These are phyloP conservation scores for Halcyon senegalensis DNA, from an alignment of 2,113 vertebrate genomes.

Conservation along the genomic window DNA sequence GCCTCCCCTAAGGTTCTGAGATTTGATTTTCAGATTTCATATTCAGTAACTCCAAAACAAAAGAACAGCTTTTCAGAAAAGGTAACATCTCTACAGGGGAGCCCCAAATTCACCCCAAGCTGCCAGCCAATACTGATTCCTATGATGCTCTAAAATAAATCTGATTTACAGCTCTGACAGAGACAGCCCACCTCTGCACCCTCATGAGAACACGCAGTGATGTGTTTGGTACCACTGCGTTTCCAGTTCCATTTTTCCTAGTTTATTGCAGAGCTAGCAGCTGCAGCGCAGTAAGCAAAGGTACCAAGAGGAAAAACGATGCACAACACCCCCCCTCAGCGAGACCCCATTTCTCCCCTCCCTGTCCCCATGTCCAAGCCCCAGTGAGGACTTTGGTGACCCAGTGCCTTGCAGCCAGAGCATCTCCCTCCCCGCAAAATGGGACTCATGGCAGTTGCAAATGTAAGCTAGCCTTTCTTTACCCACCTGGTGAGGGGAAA, in stretches of 20 bases:
- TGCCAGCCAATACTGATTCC: rapidly evolving
- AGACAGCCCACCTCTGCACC: too few relatives aligned
- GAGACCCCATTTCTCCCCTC: too few relatives aligned
- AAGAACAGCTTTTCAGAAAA: background rate
- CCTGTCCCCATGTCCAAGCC: background rate
- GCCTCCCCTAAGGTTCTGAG: background rate
- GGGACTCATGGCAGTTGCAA: too few relatives aligned
- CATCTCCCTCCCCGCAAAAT: background rate
- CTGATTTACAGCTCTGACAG: background rate
- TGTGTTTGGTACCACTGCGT: too few relatives aligned
- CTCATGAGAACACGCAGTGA: rapidly evolving
- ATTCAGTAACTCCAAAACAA: background rate
- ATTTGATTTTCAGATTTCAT: background rate
- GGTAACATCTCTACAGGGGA: background rate
- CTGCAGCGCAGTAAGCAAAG: background rate
- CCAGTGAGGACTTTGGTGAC: background rate
- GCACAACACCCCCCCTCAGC: rapidly evolving
- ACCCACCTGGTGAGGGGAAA: background rate
- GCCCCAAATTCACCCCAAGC: too few relatives aligned
- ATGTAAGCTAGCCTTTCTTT: background rate
- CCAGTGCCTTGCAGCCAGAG: background rate
- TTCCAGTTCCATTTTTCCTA: background rate
- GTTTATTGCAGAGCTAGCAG: background rate
- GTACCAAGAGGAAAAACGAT: background rate
- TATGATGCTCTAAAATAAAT: background rate